Evolutionary conservation across 2,113 vertebrate species (phyloP), one percentile per base, ranked within the genome.

Genomic region (Vanacampus margaritifer): DNA sequence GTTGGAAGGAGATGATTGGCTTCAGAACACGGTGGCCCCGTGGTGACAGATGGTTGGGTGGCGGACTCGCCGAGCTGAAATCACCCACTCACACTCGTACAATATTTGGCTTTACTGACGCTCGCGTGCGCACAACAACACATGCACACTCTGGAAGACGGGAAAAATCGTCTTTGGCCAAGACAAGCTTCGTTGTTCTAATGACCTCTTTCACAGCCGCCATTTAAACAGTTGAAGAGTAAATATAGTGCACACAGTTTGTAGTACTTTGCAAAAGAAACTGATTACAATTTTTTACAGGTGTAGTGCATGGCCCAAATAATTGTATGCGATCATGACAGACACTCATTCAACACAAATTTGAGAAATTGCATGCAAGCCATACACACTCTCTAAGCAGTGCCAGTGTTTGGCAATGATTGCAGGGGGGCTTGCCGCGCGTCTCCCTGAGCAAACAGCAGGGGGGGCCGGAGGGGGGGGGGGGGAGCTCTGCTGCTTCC

Each of bases 31-130:
- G 87, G 85, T 85, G 86, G 85, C 84, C 86, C 86, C 85, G 90
- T 80, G 73, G 86, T 88, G 84, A 91, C 91, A 93, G 91, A 93
- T 93, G 91, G 91, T 89, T 87, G 89, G 89, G 89, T 89, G 87
- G 85, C 88, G 83, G 80, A 81, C 84, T 79, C 64, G 84, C 83
- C 69, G 80, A 74, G 81, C 69, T 10, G 75, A 82, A 87, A 77
- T 78, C 85, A 86, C 84, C 84, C 88, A 84, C 88, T 74, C 80
- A 72, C 85, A 79, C 87, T 82, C 37, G 12, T 19, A 35, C 63
- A 50, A 26, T 86, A 87, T 87, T 80, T 83, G 74, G 79, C 64
- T 81, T 81, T 24, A 53, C 63, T 68, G 65, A 72, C 70, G 70
- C 45, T 65, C 3, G 64, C 48, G 14, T 72, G 36, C 67, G 64